These are phyloP conservation scores for Florisuga fusca DNA, from an alignment of 2,797 vertebrate genomes.

Conservation along the genomic window DNA sequence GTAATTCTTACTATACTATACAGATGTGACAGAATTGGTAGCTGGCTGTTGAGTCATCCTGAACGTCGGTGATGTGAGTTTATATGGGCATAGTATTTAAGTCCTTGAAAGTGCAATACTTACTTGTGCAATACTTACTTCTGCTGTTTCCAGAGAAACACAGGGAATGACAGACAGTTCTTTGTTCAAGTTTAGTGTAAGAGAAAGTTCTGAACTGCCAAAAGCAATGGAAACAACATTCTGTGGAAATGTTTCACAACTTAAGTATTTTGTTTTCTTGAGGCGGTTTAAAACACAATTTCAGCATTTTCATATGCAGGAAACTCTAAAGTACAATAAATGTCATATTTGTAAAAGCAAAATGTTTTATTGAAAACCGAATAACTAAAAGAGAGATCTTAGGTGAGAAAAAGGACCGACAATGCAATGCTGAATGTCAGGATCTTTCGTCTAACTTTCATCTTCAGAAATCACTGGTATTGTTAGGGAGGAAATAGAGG, in stretches of 20 bases:
- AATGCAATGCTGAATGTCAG: background rate
- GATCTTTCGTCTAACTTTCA: slow-evolving; percentile 18
- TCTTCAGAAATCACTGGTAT: background rate
- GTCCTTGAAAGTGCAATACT: background rate
- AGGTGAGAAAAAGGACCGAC: background rate
- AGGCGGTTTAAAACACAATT: background rate
- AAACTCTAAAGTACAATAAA: background rate
- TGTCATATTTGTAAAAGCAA: background rate
- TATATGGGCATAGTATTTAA: background rate
- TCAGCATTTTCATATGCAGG: background rate
- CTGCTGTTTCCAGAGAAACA: background rate
- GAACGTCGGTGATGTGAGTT: background rate
- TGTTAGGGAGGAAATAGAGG: no score
- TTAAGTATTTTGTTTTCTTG: background rate
- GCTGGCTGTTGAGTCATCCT: background rate
- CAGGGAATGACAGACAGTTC: background rate
- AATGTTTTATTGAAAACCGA: background rate
- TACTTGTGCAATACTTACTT: background rate
- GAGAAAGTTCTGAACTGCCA: background rate
- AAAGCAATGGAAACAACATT: background rate
- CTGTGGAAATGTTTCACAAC: background rate
- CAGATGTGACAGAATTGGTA: background rate
- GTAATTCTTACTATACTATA: no score
- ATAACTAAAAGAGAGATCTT: background rate
- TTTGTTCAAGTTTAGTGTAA: background rate